Evolutionary conservation across 2,888 invertebrate species (phyloP).

Genomic region (Drosophila meridionalis): DNA sequence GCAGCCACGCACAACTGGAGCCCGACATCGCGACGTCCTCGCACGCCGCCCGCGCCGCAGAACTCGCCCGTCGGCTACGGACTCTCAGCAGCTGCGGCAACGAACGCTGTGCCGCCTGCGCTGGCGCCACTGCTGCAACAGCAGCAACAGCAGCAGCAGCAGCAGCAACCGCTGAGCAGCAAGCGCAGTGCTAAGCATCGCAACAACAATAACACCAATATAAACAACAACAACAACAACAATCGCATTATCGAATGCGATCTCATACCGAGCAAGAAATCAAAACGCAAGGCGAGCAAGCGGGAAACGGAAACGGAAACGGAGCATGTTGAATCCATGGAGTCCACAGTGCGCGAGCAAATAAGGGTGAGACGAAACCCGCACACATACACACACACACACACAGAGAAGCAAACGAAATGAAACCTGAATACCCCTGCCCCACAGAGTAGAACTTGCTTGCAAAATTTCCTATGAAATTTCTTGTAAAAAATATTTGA

Average conservation of each 20-base stretch:
- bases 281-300: constrained; percentile 71
- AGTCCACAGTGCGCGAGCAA: constrained; percentile 74
- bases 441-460: neutral
- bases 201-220: constrained; percentile 18
- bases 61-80: constrained; percentile 78
- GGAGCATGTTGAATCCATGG: constrained; percentile 51
- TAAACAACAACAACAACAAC: constrained; percentile 47
- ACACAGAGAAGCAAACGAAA: neutral
- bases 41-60: constrained; percentile 75
- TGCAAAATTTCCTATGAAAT: neutral
- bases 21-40: constrained; percentile 56
- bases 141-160: constrained; percentile 49
- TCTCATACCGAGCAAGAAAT: constrained; percentile 82
- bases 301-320: constrained; percentile 39
- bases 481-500: neutral
- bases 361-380: constrained; percentile 68
- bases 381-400: neutral
- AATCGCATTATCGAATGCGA: constrained; percentile 83
- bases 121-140: constrained; percentile 60
- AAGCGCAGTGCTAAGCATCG: constrained; percentile 42
- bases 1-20: constrained; percentile 59
- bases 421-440: neutral
- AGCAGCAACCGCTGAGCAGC: constrained; percentile 39
- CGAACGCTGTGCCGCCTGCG: constrained; percentile 50
- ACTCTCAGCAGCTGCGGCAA: constrained; percentile 14